Evolutionary conservation across 2,113 vertebrate genomes (phyloP), one percentile per base, ranked within the genome.

Genomic region (Tinamus guttatus): DNA sequence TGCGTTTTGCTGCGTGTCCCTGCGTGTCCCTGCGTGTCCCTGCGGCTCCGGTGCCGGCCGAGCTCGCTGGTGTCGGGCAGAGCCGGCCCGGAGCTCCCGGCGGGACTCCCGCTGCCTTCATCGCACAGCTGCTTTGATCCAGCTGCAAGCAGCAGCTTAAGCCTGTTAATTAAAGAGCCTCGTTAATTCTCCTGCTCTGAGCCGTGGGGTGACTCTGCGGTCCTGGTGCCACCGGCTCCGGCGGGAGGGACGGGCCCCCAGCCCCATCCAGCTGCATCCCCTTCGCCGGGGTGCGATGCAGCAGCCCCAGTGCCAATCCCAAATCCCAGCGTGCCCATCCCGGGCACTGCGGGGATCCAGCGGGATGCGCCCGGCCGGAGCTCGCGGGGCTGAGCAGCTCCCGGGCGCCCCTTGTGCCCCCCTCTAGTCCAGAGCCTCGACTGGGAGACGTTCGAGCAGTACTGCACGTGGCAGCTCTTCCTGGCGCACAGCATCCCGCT

Each of bases 391-490:
- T 13, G 2, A 8, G 13, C 54, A 7, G 41, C 5, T 17, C 27
- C 19, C 32, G 65, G 49, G 18, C n/a, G 8, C 10, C 1, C 11
- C 18, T 34, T 11, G 28, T 38, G 54, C 73, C 28, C 6, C 56
- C 63, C 52, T 76, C 19, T 68, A 99, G 99, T 99, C 89, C 99
- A 99, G 96, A 99, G 99, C 92, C 96, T 99, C 85, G 99, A 99
- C 63, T 99, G 99, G 99, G 99, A 99, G 95, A 99, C 99, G 4
- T 99, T 99, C 59, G 99, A 99, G 95, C 99, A 99, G 96, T 99
- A 99, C 96, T 99, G 99, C 96, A 99, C 99, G 5, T 99, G 99
- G 99, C 99, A 99, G 98, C 98, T 99, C 51, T 99, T 99, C 81
- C 98, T 99, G 81, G 99, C 99, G 0, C 99, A 99, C 98, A 99